Evolutionary conservation across 2,797 vertebrate species (phyloP), one percentile per base, ranked within the genome.

Genomic region (Dryobates pubescens): DNA sequence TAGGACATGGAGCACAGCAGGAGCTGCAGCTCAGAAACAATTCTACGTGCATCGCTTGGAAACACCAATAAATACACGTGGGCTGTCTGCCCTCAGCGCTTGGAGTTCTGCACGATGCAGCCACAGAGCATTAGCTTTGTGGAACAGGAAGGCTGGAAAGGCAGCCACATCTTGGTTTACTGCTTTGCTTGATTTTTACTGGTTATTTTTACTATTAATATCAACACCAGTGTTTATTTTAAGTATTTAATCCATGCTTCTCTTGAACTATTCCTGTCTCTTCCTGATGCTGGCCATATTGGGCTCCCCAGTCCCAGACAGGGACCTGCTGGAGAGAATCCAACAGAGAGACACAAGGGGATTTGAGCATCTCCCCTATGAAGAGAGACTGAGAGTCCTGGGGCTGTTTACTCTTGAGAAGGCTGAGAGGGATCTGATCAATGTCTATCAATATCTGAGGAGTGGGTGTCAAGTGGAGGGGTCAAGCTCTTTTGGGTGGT

Each of bases 21-120:
- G 85, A 90, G 4, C 77, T 78, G 67, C 85, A 89, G 77, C 69
- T 81, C 83, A 87, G 74, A 92, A 93, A 91, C 72, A 90, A 54
- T 53, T 27, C 65, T 87, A 41, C 0, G 1, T 69, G 59, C 51
- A 70, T 86, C 88, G 27, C 57, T 78, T 67, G 36, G 62, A 82
- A 89, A 93, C 0, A 1, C 49, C 56, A 67, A 86, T 82, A 92
- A 92, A 61, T 54, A 59, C 36, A 17, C 34, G 51, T 15, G 58
- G 87, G 36, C 24, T 93, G 88, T 85, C 75, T 77, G 94, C 73
- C 87, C 75, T 79, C 68, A 57, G 32, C 61, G 24, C 86, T 83
- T 82, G 43, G 70, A 59, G 87, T 96, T 94, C 73, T 70, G 91
- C 69, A 91, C 74, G 54, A 71, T 68, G 62, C 23, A 92, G 70